phyloP scores from a whole-genome alignment of 2,888 invertebrate species.

The Trissonchulus sp. region DNA sequence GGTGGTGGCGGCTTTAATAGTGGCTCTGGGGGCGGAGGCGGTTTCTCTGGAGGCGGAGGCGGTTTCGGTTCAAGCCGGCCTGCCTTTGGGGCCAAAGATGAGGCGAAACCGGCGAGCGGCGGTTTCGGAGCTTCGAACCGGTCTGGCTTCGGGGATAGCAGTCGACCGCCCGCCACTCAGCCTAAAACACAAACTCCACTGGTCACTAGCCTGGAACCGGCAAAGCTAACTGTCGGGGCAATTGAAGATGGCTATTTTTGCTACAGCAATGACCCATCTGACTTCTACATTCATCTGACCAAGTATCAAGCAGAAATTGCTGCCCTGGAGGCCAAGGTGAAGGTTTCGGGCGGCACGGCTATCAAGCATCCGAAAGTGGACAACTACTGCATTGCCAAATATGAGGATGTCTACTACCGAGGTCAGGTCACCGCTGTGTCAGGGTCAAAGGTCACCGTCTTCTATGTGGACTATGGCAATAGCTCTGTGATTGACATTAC shows the following conservation, averaged over 20 bases:
- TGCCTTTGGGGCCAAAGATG: too few relatives aligned
- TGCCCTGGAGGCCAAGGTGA: not conserved
- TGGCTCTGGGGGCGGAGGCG: not conserved
- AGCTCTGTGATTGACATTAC: not conserved
- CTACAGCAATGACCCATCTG: not conserved
- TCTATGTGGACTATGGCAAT: constrained; percentile 23
- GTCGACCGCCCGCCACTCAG: too few relatives aligned
- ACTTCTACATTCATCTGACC: constrained; percentile 22
- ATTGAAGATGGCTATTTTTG: constrained; percentile 16
- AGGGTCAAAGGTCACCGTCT: not conserved
- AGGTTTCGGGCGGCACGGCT: not conserved
- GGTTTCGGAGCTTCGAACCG: too few relatives aligned
- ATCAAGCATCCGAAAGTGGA: not conserved
- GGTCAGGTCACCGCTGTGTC: not conserved
- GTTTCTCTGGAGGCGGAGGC: not conserved
- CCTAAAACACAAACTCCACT: too few relatives aligned
- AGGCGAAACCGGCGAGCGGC: too few relatives aligned
- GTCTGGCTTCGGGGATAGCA: too few relatives aligned
- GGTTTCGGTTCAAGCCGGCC: too few relatives aligned
- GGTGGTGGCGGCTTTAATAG: not conserved
- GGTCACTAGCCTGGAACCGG: not conserved
- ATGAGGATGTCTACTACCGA: constrained; percentile 18
- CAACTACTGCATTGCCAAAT: not conserved
- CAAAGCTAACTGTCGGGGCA: not conserved
- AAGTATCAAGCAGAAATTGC: not conserved